Percentiles rank a stretch among this genome's conserved stretches.
Conservation (phyloP, 2,113 vertebrate species). For the Ceyx margarethae region DNA sequence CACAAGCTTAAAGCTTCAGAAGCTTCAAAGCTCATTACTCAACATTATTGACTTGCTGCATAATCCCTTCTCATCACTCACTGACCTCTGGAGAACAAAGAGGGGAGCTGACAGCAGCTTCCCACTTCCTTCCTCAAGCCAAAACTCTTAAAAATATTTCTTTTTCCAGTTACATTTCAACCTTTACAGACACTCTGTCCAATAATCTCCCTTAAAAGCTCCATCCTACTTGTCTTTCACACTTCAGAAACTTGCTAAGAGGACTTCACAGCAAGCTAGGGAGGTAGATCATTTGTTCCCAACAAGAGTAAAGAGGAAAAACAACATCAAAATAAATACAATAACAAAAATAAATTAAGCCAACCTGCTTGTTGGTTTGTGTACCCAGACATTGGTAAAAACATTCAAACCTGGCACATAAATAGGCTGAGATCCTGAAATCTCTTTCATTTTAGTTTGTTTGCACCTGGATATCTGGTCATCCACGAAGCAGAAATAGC, state of each 20-base stretch:
- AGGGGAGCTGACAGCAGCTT: background rate
- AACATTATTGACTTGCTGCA: background rate
- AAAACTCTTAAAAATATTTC: background rate
- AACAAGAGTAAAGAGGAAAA: background rate
- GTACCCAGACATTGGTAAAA: background rate
- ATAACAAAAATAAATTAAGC: background rate
- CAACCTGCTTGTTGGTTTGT: background rate
- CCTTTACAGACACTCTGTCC: background rate
- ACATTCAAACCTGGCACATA: background rate
- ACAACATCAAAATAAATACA: background rate
- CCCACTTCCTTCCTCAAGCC: background rate
- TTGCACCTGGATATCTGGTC: background rate
- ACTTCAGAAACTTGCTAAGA: background rate
- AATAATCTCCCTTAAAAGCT: background rate
- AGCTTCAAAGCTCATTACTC: background rate
- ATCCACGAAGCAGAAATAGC: background rate
- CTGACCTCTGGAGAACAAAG: constrained; percentile 22
- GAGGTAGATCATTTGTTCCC: background rate
- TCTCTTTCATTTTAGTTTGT: background rate
- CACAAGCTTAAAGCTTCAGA: background rate
- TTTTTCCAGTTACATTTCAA: background rate
- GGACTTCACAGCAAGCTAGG: background rate
- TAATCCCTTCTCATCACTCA: constrained; percentile 24
- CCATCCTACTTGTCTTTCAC: background rate
- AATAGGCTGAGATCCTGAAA: background rate